These are phyloP conservation scores for Montipora sp. DNA, from an alignment of 64 coral and sea anemone genomes.

Conservation along the genomic window DNA sequence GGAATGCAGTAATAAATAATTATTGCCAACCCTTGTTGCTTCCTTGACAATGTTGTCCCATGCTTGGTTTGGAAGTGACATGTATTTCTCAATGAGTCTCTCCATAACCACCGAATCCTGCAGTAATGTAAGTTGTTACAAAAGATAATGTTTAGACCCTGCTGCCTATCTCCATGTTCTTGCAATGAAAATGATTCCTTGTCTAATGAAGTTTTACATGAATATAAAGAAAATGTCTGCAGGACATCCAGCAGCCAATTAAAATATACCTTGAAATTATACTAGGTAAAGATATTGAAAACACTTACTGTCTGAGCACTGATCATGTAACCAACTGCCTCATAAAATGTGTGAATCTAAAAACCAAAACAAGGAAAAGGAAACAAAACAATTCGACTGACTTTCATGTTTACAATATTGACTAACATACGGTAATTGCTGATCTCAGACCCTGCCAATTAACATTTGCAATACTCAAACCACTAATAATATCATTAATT, in stretches of 20 bases:
- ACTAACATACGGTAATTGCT: too few species aligned
- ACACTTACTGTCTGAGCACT: constrained; percentile 93
- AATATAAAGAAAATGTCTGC: too few species aligned
- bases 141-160: too few species aligned
- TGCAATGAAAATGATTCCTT: too few species aligned
- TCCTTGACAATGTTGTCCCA: constrained; percentile 99
- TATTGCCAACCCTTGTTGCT: constrained; percentile 82
- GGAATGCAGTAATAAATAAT: not conserved
- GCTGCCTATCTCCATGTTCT: too few species aligned
- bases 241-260: too few species aligned
- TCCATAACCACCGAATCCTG: constrained; percentile 99
- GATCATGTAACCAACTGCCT: constrained; percentile 99
- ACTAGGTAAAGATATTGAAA: not conserved
- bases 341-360: constrained; percentile 99
- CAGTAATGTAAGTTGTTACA: not conserved
- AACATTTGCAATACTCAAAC: too few species aligned
- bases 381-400: not conserved
- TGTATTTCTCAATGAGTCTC: constrained; percentile 98
- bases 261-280: too few species aligned
- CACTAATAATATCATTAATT: too few species aligned
- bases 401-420: not conserved
- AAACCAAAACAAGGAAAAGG: not conserved
- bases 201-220: too few species aligned
- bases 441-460: too few species aligned
- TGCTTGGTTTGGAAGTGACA: constrained; percentile 98